Evolutionary conservation across 2,113 vertebrate genomes (phyloP).

Genomic region (Coptodon rendalli): DNA sequence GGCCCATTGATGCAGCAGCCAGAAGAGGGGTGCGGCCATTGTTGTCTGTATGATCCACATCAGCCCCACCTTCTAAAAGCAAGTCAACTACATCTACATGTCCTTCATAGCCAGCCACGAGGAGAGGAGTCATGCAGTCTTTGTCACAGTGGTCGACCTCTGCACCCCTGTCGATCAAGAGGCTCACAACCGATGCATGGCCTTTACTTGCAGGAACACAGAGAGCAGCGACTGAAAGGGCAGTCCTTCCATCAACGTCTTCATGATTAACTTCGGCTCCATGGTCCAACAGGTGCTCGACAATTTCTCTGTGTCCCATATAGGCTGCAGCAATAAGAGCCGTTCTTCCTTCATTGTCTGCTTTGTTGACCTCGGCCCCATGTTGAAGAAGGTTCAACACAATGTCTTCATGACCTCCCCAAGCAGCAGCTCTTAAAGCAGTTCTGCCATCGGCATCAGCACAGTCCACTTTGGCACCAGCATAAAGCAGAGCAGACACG

Average conservation of each 20-base stretch:
- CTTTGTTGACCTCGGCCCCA: conserved; percentile 94
- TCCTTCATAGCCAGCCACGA: conserved; percentile 96
- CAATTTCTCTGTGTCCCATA: conserved; percentile 96
- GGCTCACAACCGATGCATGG: conserved; percentile 91
- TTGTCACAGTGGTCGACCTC: conserved; percentile 98
- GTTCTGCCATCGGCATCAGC: conserved; percentile 92
- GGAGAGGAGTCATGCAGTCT: conserved; percentile 94
- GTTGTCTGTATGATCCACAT: conserved; percentile 95
- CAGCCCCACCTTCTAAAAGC: conserved; percentile 92
- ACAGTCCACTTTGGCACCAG: conserved; percentile 93
- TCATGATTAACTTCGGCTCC: conserved; percentile 93
- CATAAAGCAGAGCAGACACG: conserved; percentile 91
- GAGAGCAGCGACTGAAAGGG: conserved; percentile 91
- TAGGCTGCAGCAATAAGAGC: conserved; percentile 94
- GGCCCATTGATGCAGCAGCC: conserved; percentile 96
- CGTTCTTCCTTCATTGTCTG: conserved; percentile 93
- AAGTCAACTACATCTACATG: conserved; percentile 95
- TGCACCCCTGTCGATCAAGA: conserved; percentile 89
- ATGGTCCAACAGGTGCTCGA: conserved; percentile 91
- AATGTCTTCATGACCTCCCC: conserved; percentile 97
- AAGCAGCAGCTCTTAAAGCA: conserved; percentile 89
- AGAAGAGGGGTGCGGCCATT: conserved; percentile 94
- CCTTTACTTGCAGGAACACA: conserved; percentile 96
- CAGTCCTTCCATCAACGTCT: conserved; percentile 92
- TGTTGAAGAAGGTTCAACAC: conserved; percentile 94